Evolutionary conservation across 2,113 vertebrate genomes (phyloP).

Genomic region (Egretta garzetta): DNA sequence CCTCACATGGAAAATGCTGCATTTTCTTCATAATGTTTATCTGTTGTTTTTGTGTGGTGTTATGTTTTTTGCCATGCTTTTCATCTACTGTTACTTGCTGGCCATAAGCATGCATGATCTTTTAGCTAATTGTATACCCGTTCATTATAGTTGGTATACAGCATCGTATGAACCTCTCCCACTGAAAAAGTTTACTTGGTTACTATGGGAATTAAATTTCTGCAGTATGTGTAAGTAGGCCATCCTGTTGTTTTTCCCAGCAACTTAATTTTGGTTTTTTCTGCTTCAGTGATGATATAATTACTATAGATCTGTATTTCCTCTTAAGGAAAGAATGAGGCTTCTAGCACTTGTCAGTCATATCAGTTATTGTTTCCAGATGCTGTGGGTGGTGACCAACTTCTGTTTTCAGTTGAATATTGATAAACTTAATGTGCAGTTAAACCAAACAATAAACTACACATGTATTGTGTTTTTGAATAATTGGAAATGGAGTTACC

Average conservation of each 20-base stretch:
- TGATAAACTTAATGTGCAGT: neutral
- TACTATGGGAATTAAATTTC: neutral
- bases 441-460: neutral
- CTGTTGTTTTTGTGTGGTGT: neutral
- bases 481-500: neutral
- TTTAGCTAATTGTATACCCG: neutral
- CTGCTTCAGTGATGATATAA: neutral
- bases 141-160: neutral
- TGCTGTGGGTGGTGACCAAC: neutral
- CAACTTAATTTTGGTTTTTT: neutral
- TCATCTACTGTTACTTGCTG: neutral
- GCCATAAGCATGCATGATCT: neutral
- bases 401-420: neutral
- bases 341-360: neutral
- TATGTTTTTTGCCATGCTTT: neutral
- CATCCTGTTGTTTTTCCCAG: neutral
- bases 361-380: neutral
- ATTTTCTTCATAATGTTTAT: neutral
- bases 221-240: neutral
- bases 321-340: neutral
- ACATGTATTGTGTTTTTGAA: neutral
- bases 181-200: neutral
- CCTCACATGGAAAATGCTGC: neutral
- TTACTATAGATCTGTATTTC: neutral
- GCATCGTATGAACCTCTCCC: neutral